phyloP scores from a whole-genome alignment of 2,888 invertebrate genomes.

The Hypena proboscidalis region DNA sequence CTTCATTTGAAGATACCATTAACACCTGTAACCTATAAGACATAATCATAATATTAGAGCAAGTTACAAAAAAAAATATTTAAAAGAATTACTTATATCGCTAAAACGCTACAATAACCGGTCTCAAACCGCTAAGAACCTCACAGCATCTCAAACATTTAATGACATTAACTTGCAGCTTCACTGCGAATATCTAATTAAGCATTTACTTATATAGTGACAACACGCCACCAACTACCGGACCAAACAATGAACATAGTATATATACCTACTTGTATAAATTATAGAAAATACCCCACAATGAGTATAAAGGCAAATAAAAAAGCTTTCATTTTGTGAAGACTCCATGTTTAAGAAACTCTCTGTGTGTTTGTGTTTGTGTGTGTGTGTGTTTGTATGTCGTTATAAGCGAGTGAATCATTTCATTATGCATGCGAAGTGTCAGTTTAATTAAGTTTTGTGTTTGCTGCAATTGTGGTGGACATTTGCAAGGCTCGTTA shows the following conservation, averaged over 20 bases:
- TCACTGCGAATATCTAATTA: constrained; percentile 16
- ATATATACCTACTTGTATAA: constrained; percentile 17
- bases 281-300: constrained; percentile 32
- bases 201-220: constrained; percentile 19
- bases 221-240: constrained; percentile 12
- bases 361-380: constrained; percentile 29
- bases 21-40: too few species aligned
- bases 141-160: too few species aligned
- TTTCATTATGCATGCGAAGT: constrained; percentile 78
- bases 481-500: constrained; percentile 69
- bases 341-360: constrained; percentile 38
- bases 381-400: constrained; percentile 23
- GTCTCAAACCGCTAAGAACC: too few species aligned
- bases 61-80: too few species aligned
- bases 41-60: too few species aligned
- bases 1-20: too few species aligned
- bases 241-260: constrained; percentile 8
- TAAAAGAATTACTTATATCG: too few species aligned
- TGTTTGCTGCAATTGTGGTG: constrained; percentile 70
- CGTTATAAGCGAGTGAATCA: constrained; percentile 66
- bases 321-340: constrained; percentile 34
- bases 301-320: constrained; percentile 15
- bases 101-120: too few species aligned
- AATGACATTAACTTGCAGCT: constrained; percentile 20
- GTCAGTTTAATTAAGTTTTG: constrained; percentile 82